phyloP scores from a whole-genome alignment of 2,888 invertebrate species.

The Stramonita haemastoma region DNA sequence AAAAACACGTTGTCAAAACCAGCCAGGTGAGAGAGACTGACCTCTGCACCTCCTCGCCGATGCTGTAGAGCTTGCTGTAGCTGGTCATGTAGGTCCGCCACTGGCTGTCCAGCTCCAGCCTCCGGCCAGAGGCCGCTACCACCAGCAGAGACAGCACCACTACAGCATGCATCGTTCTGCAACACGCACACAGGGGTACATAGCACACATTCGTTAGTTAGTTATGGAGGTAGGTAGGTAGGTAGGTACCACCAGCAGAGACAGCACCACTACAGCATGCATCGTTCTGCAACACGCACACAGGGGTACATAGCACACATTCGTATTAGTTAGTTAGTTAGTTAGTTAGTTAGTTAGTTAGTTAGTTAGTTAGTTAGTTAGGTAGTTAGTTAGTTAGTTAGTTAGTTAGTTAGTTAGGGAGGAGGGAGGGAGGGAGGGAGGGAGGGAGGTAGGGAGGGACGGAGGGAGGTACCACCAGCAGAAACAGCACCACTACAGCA shows the following conservation, averaged over 20 bases:
- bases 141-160: conserved; percentile 36
- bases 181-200: too few species aligned
- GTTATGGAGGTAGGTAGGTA: conserved; percentile 41
- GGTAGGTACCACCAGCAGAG: conserved; percentile 33
- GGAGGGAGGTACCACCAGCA: conserved; percentile 37
- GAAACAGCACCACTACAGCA: conserved; percentile 19
- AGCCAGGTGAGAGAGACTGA: neutral
- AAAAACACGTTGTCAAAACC: too few species aligned
- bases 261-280: conserved; percentile 22
- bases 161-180: conserved; percentile 3
- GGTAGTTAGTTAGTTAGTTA: too few species aligned
- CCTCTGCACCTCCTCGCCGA: conserved; percentile 36
- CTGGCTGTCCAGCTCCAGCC: conserved; percentile 42
- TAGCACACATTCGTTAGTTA: too few species aligned
- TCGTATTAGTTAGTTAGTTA: conserved; percentile 37
- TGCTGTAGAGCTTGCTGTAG: conserved; percentile 41
- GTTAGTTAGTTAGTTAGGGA: too few species aligned
- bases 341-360: too few species aligned
- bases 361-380: conserved; percentile 37
- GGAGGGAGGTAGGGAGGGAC: too few species aligned
- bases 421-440: too few species aligned
- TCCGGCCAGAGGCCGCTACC: conserved; percentile 36
- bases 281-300: conserved; percentile 16
- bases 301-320: too few species aligned
- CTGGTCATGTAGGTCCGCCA: conserved; percentile 43